phyloP scores from a whole-genome alignment of 2,797 vertebrate species.

The Labeo calbasu region DNA sequence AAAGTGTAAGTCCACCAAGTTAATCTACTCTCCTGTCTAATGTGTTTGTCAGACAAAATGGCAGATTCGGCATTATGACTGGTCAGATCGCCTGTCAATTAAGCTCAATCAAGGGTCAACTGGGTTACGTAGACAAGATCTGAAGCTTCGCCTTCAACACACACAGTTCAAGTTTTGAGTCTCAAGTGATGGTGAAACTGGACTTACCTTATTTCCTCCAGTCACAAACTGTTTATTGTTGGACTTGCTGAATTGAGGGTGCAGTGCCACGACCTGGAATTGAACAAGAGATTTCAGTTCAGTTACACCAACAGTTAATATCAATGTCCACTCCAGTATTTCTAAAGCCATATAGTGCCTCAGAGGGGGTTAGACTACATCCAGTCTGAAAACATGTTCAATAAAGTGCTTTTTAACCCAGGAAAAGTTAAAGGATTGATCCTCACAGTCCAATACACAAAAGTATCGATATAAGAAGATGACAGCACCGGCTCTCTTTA shows the following conservation, averaged over 20 bases:
- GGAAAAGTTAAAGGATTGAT: conserved; percentile 36
- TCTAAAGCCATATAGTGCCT: conserved; percentile 24
- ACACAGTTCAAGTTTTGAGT: neutral
- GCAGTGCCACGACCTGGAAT: conserved; percentile 85
- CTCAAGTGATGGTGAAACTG: conserved; percentile 17
- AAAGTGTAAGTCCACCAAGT: too few relatives aligned
- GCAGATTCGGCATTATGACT: too few relatives aligned
- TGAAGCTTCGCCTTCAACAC: neutral
- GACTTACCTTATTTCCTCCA: conserved; percentile 93
- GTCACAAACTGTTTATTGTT: conserved; percentile 98
- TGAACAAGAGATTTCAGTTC: conserved; percentile 36
- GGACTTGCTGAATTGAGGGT: conserved; percentile 92
- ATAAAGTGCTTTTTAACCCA: conserved; percentile 33
- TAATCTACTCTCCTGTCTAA: too few relatives aligned
- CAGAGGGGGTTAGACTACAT: conserved; percentile 20
- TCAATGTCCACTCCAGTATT: conserved; percentile 20
- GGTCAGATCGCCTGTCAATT: too few relatives aligned
- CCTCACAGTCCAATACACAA: conserved; percentile 20
- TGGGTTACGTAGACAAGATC: neutral
- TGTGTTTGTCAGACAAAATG: too few relatives aligned
- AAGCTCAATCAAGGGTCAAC: too few relatives aligned
- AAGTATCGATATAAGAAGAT: conserved; percentile 32
- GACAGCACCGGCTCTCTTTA: conserved; percentile 38
- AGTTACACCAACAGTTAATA: conserved; percentile 10
- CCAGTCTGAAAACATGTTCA: conserved; percentile 17